phyloP scores from a whole-genome alignment of 2,888 invertebrate species.

The Folsomia manolachei region DNA sequence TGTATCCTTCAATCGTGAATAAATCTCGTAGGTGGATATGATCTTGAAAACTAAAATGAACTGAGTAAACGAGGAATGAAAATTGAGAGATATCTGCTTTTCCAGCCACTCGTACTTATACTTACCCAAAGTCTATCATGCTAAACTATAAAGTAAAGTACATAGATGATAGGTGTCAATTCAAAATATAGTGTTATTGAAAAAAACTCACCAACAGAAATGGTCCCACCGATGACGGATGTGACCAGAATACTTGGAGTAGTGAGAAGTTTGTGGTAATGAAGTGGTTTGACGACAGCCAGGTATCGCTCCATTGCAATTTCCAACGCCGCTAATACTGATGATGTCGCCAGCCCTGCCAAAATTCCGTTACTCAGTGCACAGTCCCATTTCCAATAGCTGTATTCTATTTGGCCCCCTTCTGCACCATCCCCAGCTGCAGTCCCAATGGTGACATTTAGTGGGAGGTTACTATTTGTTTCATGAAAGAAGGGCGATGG shows the following conservation, averaged over 20 bases:
- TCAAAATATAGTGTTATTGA: neutral
- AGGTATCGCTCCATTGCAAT: slow-evolving; percentile 43
- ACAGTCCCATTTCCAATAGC: slow-evolving; percentile 18
- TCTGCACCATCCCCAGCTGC: neutral
- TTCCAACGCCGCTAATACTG: slow-evolving; percentile 38
- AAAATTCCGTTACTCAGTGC: slow-evolving; percentile 23
- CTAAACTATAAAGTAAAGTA: too few species aligned
- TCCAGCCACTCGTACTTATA: too few species aligned
- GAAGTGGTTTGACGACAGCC: slow-evolving; percentile 44
- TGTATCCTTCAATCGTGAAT: too few species aligned
- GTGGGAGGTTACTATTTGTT: neutral
- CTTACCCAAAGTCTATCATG: too few species aligned
- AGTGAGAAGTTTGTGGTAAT: slow-evolving; percentile 44
- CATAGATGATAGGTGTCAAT: too few species aligned
- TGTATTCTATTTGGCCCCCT: neutral
- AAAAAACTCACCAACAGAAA: slow-evolving; percentile 38
- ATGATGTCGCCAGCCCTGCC: slow-evolving; percentile 33
- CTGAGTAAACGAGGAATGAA: too few species aligned
- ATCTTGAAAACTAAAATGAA: too few species aligned
- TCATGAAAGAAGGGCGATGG: too few species aligned
- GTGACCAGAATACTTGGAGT: slow-evolving; percentile 27
- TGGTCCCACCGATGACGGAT: slow-evolving; percentile 25
- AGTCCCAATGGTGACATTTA: slow-evolving; percentile 6
- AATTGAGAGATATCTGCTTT: too few species aligned
- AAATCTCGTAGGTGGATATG: too few species aligned